phyloP scores from a whole-genome alignment of 2,888 invertebrate genomes.

The Epinotia brunnichana region DNA sequence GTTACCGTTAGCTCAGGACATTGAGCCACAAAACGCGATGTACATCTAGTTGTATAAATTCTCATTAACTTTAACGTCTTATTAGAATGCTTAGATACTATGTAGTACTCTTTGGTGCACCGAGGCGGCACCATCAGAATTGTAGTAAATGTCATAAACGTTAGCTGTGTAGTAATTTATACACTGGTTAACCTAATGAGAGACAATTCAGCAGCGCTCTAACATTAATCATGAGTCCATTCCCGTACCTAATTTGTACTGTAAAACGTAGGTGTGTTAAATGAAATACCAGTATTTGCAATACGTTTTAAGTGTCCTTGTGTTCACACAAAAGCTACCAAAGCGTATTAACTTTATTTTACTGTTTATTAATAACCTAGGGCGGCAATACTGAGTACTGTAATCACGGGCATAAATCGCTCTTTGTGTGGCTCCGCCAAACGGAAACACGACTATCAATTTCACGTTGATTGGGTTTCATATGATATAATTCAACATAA shows the following conservation, averaged over 20 bases:
- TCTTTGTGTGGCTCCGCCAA: slow-evolving; percentile 9
- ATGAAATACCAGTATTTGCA: not conserved
- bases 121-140: too few relatives aligned
- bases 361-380: not conserved
- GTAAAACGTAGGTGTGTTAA: not conserved
- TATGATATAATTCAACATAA: slow-evolving; percentile 16
- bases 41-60: not conserved
- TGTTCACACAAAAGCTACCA: not conserved
- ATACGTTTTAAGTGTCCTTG: not conserved
- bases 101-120: too few relatives aligned
- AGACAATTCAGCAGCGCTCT: too few relatives aligned
- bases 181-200: too few relatives aligned
- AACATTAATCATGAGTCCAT: too few relatives aligned
- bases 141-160: too few relatives aligned
- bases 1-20: slow-evolving; percentile 16
- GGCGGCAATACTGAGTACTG: not conserved
- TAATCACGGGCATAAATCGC: slow-evolving; percentile 23
- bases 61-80: not conserved
- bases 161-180: too few relatives aligned
- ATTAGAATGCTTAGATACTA: not conserved
- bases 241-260: too few relatives aligned
- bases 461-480: slow-evolving; percentile 26
- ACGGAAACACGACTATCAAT: slow-evolving; percentile 31
- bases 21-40: slow-evolving; percentile 3
- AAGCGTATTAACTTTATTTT: not conserved